phyloP scores from a whole-genome alignment of 2,888 invertebrate genomes.

The Pemphredon lugubris region DNA sequence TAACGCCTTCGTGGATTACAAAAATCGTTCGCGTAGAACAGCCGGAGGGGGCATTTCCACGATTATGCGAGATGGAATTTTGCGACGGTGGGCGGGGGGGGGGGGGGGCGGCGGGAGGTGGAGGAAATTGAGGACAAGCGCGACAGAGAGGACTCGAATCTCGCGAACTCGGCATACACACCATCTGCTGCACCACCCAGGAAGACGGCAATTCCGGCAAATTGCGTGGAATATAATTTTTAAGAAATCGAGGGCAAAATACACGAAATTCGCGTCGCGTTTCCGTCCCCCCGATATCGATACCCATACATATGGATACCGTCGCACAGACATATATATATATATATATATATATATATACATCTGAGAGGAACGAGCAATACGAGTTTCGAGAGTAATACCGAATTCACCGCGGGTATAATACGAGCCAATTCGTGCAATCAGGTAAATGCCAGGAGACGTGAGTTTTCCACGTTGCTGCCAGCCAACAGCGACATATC shows the following conservation, averaged over 20 bases:
- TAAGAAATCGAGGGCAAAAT: conserved; percentile 56
- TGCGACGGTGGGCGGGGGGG: too few relatives aligned
- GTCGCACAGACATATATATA: too few relatives aligned
- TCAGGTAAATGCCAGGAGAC: conserved; percentile 54
- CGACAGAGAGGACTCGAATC: too few relatives aligned
- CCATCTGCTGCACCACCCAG: too few relatives aligned
- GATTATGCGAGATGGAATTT: conserved; percentile 33
- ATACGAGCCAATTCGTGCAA: conserved; percentile 57
- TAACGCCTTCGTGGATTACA: conserved; percentile 24
- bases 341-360: conserved; percentile 2
- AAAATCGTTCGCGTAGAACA: conserved; percentile 40
- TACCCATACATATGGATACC: conserved; percentile 24
- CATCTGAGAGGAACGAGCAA: conserved; percentile 1
- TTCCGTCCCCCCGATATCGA: conserved; percentile 44
- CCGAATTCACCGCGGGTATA: conserved; percentile 54
- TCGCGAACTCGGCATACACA: too few relatives aligned
- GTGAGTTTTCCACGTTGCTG: conserved; percentile 39
- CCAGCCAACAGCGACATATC: conserved; percentile 17
- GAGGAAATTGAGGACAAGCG: conserved; percentile 5
- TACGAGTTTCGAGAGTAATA: conserved; percentile 40
- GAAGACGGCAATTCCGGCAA: conserved; percentile 56
- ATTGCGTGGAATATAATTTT: conserved; percentile 66
- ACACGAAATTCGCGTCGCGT: conserved; percentile 53
- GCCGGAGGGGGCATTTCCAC: conserved; percentile 20
- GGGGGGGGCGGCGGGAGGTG: neutral